Percentiles rank a stretch among this genome's conserved stretches.
phyloP scores from a whole-genome alignment of 2,113 vertebrate genomes.

The Bubo bubo region DNA sequence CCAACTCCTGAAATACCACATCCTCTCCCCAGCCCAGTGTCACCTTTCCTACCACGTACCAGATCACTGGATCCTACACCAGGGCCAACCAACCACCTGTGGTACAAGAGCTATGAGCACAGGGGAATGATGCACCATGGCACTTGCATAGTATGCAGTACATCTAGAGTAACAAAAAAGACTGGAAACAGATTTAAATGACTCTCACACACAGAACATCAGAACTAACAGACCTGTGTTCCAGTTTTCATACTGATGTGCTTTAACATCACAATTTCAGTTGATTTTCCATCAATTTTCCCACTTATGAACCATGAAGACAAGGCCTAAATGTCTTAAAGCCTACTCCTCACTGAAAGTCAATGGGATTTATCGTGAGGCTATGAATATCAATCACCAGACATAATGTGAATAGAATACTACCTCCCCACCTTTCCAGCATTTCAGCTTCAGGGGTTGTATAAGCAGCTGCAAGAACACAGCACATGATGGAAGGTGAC shows the following conservation, averaged over 20 bases:
- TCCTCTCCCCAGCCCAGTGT: neutral
- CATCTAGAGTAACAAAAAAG: fast-evolving
- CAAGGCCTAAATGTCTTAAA: neutral
- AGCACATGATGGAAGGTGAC: neutral
- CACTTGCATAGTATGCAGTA: too few relatives aligned
- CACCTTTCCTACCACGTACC: neutral
- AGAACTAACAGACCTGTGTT: neutral
- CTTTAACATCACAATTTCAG: neutral
- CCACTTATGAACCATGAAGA: neutral
- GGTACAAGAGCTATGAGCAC: fast-evolving
- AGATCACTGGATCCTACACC: neutral
- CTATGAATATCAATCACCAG: neutral
- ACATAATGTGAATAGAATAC: neutral
- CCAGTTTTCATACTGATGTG: neutral
- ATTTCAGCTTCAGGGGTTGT: neutral
- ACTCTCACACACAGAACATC: neutral
- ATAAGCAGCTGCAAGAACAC: neutral
- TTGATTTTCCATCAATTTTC: neutral
- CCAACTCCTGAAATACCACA: neutral
- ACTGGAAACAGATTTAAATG: neutral
- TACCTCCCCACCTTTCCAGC: neutral
- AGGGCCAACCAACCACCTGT: neutral
- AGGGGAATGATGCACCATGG: neutral
- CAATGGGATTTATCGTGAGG: neutral
- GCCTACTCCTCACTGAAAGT: neutral